Conservation (phyloP, 1,140 invertebrate species). For the Aphaenogaster rudis region DNA sequence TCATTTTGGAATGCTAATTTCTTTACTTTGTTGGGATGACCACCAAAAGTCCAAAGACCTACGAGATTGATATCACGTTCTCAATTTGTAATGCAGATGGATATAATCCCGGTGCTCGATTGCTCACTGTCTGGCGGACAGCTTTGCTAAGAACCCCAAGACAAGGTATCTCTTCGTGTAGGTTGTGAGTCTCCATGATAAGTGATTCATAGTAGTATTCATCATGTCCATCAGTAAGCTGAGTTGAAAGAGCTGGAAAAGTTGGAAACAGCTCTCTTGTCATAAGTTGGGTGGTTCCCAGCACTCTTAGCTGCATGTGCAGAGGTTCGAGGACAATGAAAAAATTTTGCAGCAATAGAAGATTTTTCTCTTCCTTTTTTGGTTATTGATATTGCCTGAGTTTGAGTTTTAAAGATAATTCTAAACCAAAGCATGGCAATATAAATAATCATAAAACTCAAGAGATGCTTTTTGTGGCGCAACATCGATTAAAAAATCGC, state of each 20-base stretch:
- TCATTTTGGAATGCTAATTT: not conserved
- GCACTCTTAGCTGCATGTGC: not conserved
- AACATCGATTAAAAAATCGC: not conserved
- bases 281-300: not conserved
- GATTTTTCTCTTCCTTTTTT: not conserved
- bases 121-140: not conserved
- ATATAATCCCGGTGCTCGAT: conserved; percentile 11
- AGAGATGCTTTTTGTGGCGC: not conserved
- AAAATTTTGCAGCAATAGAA: not conserved
- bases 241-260: not conserved
- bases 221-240: not conserved
- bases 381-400: not conserved
- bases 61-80: not conserved
- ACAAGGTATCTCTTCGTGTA: not conserved
- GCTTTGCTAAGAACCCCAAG: not conserved
- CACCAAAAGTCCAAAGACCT: not conserved
- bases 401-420: not conserved
- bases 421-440: not conserved
- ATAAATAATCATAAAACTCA: not conserved
- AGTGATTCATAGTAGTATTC: not conserved
- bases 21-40: not conserved
- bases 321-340: not conserved
- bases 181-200: not conserved
- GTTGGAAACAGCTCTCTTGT: not conserved
- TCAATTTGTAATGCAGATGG: not conserved